A percentile compares a stretch with the other conserved stretches of the same genome.
phyloP scores from a whole-genome alignment of 1,140 invertebrate genomes.

The Drosophila paulistorum region DNA sequence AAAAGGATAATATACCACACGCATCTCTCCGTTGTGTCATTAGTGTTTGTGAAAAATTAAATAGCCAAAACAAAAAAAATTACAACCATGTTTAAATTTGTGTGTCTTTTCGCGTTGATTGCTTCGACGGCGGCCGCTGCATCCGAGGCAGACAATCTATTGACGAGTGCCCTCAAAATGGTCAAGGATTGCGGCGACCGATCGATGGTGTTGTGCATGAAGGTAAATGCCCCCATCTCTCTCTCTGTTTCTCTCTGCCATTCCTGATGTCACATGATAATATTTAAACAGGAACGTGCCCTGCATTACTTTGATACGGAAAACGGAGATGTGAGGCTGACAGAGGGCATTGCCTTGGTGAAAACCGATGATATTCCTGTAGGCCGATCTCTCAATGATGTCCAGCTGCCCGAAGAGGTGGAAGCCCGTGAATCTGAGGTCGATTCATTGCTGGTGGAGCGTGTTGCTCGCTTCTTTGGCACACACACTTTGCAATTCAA shows the following conservation, averaged over 20 bases:
- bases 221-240: conserved; percentile 82
- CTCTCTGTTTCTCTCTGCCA: neutral
- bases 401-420: conserved; percentile 86
- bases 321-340: conserved; percentile 85
- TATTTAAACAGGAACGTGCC: conserved; percentile 85
- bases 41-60: conserved; percentile 55
- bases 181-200: conserved; percentile 88
- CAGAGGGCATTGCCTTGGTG: conserved; percentile 89
- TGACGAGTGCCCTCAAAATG: conserved; percentile 86
- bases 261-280: too few species aligned
- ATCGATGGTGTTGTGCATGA: conserved; percentile 89
- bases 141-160: conserved; percentile 82
- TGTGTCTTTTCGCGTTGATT: conserved; percentile 84
- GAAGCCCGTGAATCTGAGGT: conserved; percentile 90
- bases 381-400: conserved; percentile 84
- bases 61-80: conserved; percentile 21
- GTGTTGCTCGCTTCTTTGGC: conserved; percentile 89
- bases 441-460: conserved; percentile 89
- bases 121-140: conserved; percentile 83
- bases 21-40: conserved; percentile 14
- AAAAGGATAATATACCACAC: conserved; percentile 32
- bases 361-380: conserved; percentile 85
- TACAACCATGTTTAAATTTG: conserved; percentile 85
- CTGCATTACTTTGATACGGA: conserved; percentile 87
- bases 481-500: conserved; percentile 91